Evolutionary conservation across 2,888 invertebrate genomes (phyloP).

Genomic region (Tenthredo notha): DNA sequence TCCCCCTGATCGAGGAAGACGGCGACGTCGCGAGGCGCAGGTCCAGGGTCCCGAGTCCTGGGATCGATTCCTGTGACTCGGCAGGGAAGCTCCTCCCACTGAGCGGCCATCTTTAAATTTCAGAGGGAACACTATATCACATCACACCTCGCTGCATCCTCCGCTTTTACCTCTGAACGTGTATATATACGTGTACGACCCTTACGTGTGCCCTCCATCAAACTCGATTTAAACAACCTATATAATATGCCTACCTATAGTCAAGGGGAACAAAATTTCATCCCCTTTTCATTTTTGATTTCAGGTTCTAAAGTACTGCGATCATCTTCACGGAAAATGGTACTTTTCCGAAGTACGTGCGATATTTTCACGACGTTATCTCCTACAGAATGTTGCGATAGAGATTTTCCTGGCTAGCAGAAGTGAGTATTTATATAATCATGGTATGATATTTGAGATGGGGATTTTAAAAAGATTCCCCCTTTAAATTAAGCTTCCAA

Average conservation of each 20-base stretch:
- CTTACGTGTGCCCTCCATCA: background rate
- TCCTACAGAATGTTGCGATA: constrained; percentile 97
- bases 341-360: constrained; percentile 99
- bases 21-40: constrained; percentile 66
- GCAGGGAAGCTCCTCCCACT: constrained; percentile 77
- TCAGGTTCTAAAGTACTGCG: constrained; percentile 98
- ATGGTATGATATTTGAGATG: background rate
- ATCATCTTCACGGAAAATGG: constrained; percentile 99
- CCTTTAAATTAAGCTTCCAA: constrained; percentile 26
- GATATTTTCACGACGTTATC: constrained; percentile 97
- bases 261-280: background rate
- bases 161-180: background rate
- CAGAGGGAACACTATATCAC: constrained; percentile 74
- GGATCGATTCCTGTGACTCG: constrained; percentile 76
- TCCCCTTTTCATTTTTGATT: constrained; percentile 68
- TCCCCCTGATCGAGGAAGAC: constrained; percentile 55
- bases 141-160: constrained; percentile 74
- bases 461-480: constrained; percentile 24
- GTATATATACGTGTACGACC: constrained; percentile 21
- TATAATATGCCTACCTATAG: background rate
- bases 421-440: constrained; percentile 92
- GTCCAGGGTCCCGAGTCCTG: constrained; percentile 71
- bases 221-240: background rate
- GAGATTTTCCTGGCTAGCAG: constrained; percentile 99
- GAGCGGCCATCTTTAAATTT: constrained; percentile 77